These are phyloP conservation scores for Lepidotrigona ventralis DNA, from an alignment of 1,140 invertebrate genomes.

Conservation along the genomic window DNA sequence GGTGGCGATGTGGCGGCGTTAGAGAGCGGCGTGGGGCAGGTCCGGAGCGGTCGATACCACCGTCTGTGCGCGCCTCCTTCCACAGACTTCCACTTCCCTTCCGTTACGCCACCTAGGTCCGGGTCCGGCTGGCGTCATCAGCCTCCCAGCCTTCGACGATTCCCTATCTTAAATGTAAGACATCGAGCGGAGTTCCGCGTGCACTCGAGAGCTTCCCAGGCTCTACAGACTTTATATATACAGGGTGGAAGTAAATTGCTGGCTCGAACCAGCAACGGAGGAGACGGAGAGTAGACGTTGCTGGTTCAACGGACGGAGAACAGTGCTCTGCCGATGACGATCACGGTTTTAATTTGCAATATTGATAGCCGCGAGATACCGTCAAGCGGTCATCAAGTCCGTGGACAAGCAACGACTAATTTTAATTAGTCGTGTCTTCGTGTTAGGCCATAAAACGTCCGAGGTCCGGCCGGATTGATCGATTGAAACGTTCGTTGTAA, in stretches of 20 bases:
- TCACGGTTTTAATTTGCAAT: not conserved
- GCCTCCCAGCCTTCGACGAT: slow-evolving; percentile 58
- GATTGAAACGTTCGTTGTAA: not conserved
- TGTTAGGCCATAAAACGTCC: not conserved
- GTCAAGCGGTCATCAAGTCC: not conserved
- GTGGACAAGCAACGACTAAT: not conserved
- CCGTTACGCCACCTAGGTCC: slow-evolving; percentile 74
- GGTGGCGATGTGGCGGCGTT: slow-evolving; percentile 65
- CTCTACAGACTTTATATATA: too few species aligned
- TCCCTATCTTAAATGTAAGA: slow-evolving; percentile 58
- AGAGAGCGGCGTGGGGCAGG: slow-evolving; percentile 75
- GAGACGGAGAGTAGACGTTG: not conserved
- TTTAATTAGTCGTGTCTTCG: not conserved
- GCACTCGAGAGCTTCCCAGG: not conserved
- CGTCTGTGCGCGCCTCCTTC: slow-evolving; percentile 73
- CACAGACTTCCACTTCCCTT: slow-evolving; percentile 71
- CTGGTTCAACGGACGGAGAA: too few species aligned
- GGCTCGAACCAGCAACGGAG: too few species aligned
- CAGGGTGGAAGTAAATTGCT: not conserved
- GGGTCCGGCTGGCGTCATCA: slow-evolving; percentile 70
- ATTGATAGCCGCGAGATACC: not conserved
- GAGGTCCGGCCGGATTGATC: not conserved
- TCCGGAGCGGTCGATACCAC: slow-evolving; percentile 77
- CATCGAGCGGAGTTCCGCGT: slow-evolving; percentile 26
- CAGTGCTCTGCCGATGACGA: not conserved